These are phyloP conservation scores for Callitettix versicolor DNA, from an alignment of 1,140 invertebrate genomes.

Conservation along the genomic window DNA sequence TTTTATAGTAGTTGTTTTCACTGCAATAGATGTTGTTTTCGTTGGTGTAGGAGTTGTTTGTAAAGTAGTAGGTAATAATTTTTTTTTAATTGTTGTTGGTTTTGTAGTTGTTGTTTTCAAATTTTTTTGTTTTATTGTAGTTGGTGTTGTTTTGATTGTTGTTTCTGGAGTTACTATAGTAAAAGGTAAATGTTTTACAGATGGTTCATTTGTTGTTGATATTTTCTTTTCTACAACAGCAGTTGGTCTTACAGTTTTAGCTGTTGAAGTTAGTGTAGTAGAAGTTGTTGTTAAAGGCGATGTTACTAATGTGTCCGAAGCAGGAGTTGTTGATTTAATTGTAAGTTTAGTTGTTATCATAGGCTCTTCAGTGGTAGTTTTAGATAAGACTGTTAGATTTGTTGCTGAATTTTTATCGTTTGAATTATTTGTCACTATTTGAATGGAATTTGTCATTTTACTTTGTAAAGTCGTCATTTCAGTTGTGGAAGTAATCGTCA, in stretches of 20 bases:
- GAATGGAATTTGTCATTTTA: too few species aligned
- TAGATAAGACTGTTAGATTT: constrained; percentile 1
- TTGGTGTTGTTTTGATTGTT: background rate
- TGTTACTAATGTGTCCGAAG: constrained; percentile 3
- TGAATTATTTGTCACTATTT: too few species aligned
- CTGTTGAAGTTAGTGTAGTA: too few species aligned
- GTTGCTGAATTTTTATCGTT: too few species aligned
- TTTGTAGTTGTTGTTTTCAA: background rate
- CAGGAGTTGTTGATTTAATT: background rate
- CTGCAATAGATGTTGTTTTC: too few species aligned
- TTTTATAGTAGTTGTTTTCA: too few species aligned
- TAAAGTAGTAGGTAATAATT: background rate
- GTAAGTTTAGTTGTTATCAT: constrained; percentile 1
- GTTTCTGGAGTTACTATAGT: background rate
- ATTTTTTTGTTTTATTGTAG: too few species aligned
- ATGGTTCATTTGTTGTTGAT: too few species aligned
- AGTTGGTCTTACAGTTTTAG: too few species aligned
- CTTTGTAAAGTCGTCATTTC: too few species aligned
- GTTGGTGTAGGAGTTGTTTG: constrained; percentile 4
- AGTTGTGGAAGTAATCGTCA: constrained; percentile 2
- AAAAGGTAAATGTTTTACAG: too few species aligned
- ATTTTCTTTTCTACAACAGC: too few species aligned
- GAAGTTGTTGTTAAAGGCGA: background rate
- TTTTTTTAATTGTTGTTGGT: background rate
- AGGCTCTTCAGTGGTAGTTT: background rate